A percentile compares a stretch with the other conserved stretches of the same genome.
Evolutionary conservation across 2,888 invertebrate species (phyloP).

Genomic region (Melipona beecheii): DNA sequence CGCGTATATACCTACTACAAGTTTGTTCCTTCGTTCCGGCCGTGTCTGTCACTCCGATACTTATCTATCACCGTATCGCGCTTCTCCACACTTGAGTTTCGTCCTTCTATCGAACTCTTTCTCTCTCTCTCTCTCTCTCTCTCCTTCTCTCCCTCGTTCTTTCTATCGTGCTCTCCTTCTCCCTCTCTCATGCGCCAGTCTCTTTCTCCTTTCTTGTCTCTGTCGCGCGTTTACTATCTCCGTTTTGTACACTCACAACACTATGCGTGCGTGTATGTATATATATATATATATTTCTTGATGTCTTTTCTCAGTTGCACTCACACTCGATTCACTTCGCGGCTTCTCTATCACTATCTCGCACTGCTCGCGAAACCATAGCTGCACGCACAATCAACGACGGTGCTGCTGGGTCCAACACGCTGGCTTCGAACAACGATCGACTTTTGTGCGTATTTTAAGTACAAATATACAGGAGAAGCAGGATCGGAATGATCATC

Average conservation of each 20-base stretch:
- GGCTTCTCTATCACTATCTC: slow-evolving; percentile 56
- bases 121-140: slow-evolving; percentile 39
- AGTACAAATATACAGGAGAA: slow-evolving; percentile 5
- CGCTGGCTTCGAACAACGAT: slow-evolving; percentile 16
- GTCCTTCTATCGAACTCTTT: slow-evolving; percentile 57
- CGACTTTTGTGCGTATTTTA: slow-evolving; percentile 25
- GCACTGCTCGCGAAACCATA: slow-evolving; percentile 68
- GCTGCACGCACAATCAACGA: slow-evolving; percentile 54
- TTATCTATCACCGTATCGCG: slow-evolving; percentile 62
- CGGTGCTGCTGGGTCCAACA: slow-evolving; percentile 55
- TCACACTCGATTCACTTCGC: slow-evolving; percentile 59
- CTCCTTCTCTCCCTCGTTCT: slow-evolving; percentile 49
- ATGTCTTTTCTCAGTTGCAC: slow-evolving; percentile 12
- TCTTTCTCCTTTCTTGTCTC: slow-evolving; percentile 5
- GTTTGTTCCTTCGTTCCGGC: slow-evolving; percentile 59
- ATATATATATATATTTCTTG: slow-evolving; percentile 1
- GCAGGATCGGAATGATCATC: not conserved
- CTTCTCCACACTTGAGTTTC: slow-evolving; percentile 52
- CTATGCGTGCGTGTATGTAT: not conserved
- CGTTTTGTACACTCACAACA: slow-evolving; percentile 27
- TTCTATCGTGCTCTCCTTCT: slow-evolving; percentile 30
- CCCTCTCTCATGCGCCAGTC: slow-evolving; percentile 4
- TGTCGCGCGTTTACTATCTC: slow-evolving; percentile 20
- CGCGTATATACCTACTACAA: slow-evolving; percentile 54
- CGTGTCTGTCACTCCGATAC: slow-evolving; percentile 59